Evolutionary conservation across 2,113 vertebrate genomes (phyloP).

Genomic region (Papio anubis): DNA sequence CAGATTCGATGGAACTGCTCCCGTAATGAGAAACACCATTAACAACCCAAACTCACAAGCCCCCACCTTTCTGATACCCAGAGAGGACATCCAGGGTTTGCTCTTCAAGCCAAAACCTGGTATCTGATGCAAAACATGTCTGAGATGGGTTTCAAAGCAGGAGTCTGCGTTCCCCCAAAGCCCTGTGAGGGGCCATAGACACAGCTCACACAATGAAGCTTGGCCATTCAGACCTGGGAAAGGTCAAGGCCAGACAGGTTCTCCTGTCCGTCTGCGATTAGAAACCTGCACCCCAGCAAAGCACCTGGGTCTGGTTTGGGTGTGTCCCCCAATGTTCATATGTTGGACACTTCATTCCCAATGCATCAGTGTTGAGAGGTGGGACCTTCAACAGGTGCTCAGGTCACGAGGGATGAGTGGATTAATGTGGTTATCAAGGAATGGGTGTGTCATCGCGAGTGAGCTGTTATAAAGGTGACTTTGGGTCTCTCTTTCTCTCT

Average conservation of each 20-base stretch:
- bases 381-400: background rate
- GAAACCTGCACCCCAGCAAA: accelerated
- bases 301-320: background rate
- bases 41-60: background rate
- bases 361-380: background rate
- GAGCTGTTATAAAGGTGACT: background rate
- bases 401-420: background rate
- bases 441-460: background rate
- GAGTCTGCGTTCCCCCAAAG: background rate
- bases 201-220: no score
- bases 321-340: background rate
- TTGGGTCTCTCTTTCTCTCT: background rate
- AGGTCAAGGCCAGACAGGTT: background rate
- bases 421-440: background rate
- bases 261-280: background rate
- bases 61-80: background rate
- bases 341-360: background rate
- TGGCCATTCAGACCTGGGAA: background rate
- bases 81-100: background rate
- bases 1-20: background rate
- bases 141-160: background rate
- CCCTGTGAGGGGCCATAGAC: background rate
- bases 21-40: background rate
- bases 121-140: background rate
- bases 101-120: background rate